These are phyloP conservation scores for Scrobipalpa costella DNA, from an alignment of 2,888 invertebrate genomes.

Conservation along the genomic window DNA sequence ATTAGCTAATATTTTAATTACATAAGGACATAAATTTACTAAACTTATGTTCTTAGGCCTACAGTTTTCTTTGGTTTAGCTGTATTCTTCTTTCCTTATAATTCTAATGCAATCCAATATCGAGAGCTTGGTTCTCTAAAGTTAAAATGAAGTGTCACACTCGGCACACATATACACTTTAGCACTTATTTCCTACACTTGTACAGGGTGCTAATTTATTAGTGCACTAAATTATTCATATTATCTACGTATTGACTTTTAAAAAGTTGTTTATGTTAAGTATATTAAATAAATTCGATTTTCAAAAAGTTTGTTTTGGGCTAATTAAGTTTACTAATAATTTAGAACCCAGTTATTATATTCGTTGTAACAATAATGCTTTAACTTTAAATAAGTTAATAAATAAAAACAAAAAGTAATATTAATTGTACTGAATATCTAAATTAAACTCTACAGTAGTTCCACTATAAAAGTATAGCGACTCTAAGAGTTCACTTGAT, in stretches of 20 bases:
- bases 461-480: slow-evolving; percentile 42
- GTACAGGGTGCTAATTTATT: slow-evolving; percentile 4
- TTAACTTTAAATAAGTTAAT: neutral
- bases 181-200: slow-evolving; percentile 44
- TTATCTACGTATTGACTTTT: neutral
- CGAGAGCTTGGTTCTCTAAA: slow-evolving; percentile 29
- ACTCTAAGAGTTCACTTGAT: slow-evolving; percentile 35
- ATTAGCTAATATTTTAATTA: neutral
- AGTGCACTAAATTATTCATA: neutral
- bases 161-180: slow-evolving; percentile 72
- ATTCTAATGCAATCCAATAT: neutral
- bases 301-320: no score
- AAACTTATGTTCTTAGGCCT: neutral
- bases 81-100: slow-evolving; percentile 11
- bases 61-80: slow-evolving; percentile 12
- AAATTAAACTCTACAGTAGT: slow-evolving; percentile 37
- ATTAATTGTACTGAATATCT: neutral
- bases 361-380: no score
- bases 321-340: neutral
- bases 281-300: no score
- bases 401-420: neutral
- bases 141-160: no score
- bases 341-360: slow-evolving; percentile 1
- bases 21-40: neutral
- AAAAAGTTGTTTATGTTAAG: no score